Evolutionary conservation across 2,113 vertebrate species (phyloP).

Genomic region (Dicrurus megarhynchus): DNA sequence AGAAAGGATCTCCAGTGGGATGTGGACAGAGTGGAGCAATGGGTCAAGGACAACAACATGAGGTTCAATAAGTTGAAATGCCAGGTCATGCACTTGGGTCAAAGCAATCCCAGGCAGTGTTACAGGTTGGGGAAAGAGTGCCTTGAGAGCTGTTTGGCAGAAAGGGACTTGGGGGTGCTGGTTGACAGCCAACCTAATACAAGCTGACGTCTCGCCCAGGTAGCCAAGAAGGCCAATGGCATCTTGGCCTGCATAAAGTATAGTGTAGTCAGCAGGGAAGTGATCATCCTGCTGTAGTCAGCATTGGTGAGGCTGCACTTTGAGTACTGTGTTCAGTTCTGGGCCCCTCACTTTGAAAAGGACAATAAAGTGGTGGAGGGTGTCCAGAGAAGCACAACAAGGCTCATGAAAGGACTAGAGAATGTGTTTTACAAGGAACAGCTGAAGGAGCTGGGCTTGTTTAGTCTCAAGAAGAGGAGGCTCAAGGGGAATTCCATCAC

Average conservation of each 20-base stretch:
- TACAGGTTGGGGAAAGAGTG: neutral
- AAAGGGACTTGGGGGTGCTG: neutral
- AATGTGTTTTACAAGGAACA: neutral
- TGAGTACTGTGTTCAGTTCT: fast-evolving
- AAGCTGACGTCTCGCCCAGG: neutral
- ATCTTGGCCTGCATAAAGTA: too few relatives aligned
- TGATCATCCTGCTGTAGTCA: neutral
- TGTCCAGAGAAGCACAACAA: neutral
- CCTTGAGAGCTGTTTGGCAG: neutral
- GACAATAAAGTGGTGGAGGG: neutral
- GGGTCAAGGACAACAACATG: neutral
- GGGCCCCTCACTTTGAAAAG: neutral
- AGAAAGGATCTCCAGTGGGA: neutral
- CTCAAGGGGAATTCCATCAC: neutral
- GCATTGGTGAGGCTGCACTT: neutral
- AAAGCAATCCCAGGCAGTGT: neutral
- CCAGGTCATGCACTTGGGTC: too few relatives aligned
- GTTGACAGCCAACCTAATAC: neutral
- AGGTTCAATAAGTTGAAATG: neutral
- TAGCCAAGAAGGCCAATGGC: neutral
- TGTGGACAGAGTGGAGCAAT: neutral
- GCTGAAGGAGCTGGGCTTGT: neutral
- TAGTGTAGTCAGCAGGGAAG: neutral
- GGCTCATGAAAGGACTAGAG: neutral
- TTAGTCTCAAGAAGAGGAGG: neutral